Evolutionary conservation across 2,888 invertebrate species (phyloP), one percentile per base, ranked within the genome.

Genomic region (Ecliptopera silaceata): DNA sequence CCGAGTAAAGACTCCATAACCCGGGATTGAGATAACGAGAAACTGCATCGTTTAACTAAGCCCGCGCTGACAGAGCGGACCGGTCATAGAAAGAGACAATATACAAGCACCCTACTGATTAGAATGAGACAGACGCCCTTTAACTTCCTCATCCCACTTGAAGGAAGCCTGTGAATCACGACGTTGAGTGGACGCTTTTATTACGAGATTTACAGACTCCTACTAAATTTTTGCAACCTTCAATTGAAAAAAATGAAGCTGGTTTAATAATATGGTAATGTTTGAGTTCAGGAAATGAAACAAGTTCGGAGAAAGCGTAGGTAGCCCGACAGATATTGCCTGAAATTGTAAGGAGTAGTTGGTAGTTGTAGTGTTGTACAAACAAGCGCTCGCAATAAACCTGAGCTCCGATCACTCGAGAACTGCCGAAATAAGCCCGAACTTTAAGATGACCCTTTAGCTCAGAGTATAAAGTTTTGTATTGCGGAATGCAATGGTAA

Each of bases 341-440:
- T 52, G 69, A 85, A 86, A 85, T 86, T 76, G 79, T 71, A 70
- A 68, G 71, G 74, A 74, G 81, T 82, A 77, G 75, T 80, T 76
- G 64, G 36, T 36, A 36, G 36, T 26, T 84, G 80, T 80, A 87
- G 88, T 86, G 86, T 73, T 81, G 73, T 57, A 75, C 82, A 88
- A 88, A 89, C 78, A 87, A 80, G 75, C 74, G 76, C 66, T 70
- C 71, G 82, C 83, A 88, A 86, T 86, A 88, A 36, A 85, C 74
- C 74, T 74, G 66, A 66, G 61, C 70, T 72, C 68, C 67, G 81
- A 83, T 84, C 84, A 84, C 81, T 86, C 76, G 77, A 74, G 76
- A 80, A 82, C 82, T 77, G 74, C 75, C 74, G 73, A 80, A 82
- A 82, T 78, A 75, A 79, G 59, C 68, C 38, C 65, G 70, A 80